These are phyloP conservation scores for Eurytoma adleriae DNA, from an alignment of 2,888 invertebrate genomes.

Conservation along the genomic window DNA sequence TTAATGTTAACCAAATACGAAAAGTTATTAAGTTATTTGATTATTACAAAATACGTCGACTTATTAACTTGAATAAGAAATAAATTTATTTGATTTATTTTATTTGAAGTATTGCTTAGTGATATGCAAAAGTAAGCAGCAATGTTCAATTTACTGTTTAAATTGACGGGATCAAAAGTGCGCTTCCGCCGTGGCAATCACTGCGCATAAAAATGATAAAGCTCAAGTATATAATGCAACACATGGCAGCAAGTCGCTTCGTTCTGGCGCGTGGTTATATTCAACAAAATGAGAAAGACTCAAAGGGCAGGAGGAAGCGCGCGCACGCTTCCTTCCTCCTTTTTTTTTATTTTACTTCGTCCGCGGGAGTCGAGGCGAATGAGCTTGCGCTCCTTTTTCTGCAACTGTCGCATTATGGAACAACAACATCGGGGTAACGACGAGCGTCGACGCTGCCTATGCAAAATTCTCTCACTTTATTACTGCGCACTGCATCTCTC, in stretches of 20 bases:
- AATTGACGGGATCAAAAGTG: background rate
- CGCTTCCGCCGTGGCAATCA: background rate
- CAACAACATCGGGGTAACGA: constrained; percentile 15
- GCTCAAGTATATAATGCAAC: background rate
- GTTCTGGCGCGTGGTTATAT: background rate
- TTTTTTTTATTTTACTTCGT: constrained; percentile 7
- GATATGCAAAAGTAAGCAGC: too few relatives aligned
- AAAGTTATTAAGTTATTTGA: too few relatives aligned
- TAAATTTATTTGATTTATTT: too few relatives aligned
- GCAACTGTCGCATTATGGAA: constrained; percentile 21
- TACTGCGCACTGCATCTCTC: background rate
- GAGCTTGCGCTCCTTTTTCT: background rate
- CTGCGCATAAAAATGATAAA: background rate
- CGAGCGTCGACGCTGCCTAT: background rate
- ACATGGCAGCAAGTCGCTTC: background rate
- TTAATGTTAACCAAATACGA: too few relatives aligned
- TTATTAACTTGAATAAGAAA: too few relatives aligned
- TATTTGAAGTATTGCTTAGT: too few relatives aligned
- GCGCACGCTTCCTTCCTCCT: background rate
- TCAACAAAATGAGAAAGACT: background rate
- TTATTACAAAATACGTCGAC: too few relatives aligned
- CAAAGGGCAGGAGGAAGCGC: background rate
- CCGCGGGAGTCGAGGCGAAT: constrained; percentile 23
- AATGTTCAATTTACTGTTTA: too few relatives aligned
- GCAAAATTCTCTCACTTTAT: constrained; percentile 40